Percentiles rank a stretch among this genome's conserved stretches.
phyloP scores from a whole-genome alignment of 2,888 invertebrate species.

The Drosophila phalerata region DNA sequence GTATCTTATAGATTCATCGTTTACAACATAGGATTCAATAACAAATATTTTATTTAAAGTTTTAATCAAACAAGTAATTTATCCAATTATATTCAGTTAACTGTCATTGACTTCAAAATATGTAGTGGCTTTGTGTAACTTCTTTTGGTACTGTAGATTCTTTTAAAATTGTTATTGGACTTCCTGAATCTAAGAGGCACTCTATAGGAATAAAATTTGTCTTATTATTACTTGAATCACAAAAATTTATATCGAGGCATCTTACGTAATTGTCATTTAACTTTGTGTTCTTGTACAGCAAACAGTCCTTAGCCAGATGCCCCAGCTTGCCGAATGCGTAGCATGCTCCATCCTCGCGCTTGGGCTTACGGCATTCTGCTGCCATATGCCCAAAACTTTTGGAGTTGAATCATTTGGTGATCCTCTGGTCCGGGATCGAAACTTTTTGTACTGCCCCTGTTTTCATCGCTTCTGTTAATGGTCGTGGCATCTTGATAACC shows the following conservation, averaged over 20 bases:
- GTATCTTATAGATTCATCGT: background rate
- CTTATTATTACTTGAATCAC: background rate
- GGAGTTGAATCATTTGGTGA: background rate
- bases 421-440: background rate
- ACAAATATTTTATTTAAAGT: background rate
- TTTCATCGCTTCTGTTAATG: too few relatives aligned
- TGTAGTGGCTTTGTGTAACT: too few relatives aligned
- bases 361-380: conserved; percentile 4
- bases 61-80: background rate
- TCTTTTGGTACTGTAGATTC: too few relatives aligned
- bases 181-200: too few relatives aligned
- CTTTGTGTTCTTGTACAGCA: background rate
- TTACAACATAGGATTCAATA: background rate
- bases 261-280: conserved; percentile 1
- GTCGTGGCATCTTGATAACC: too few relatives aligned
- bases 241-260: conserved; percentile 1
- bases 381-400: conserved; percentile 1
- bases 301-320: conserved; percentile 1
- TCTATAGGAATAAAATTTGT: background rate
- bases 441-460: background rate
- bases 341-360: background rate
- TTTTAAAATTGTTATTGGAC: too few relatives aligned
- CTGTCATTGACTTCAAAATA: too few relatives aligned
- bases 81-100: background rate
- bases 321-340: background rate